Evolutionary conservation across 1,140 invertebrate species (phyloP), one percentile per base, ranked within the genome.

Genomic region (Calosoma granatense): DNA sequence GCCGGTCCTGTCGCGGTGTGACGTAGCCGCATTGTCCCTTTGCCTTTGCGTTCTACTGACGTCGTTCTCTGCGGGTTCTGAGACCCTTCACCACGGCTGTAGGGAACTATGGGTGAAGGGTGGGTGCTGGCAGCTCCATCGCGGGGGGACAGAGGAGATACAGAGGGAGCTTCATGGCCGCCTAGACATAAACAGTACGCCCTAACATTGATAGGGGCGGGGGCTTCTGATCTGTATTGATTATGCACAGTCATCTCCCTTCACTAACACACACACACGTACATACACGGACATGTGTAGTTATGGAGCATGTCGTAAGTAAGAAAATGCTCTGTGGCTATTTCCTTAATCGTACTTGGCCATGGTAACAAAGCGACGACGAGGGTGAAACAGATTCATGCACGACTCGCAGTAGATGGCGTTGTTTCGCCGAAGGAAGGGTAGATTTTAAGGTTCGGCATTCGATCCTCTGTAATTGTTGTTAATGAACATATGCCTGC

Each of bases 201-300:
- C 41, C 41, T 47, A 47, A 47, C 41, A 47, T 47, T 47, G 41
- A 47, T 47, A 47, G 41, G 41, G 41, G 41, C 41, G 41, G 41
- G 41, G 17, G 41, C 15, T 47, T 47, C 41, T 47, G 41, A 47
- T 47, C 41, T 47, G 41, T 47, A 47, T 47, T 47, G 41, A 47
- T 47, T 47, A 47, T 47, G 41, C 41, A 47, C 17, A 47, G 6
- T 47, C 41, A 47, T 17, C 41, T 17, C 41, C 15, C 17, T 17
- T 47, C 26, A n/a, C 26, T n/a, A 36, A 47, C 9, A 47, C 41
- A 12, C 4, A 17, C 41, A 17, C 41, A n/a, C n/a, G n/a, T n/a
- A n/a, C n/a, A n/a, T n/a, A n/a, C n/a, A n/a, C n/a, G n/a, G n/a
- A n/a, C n/a, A n/a, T n/a, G n/a, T n/a, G n/a, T n/a, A n/a, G n/a